Evolutionary conservation across 2,888 invertebrate species (phyloP).

Genomic region (Petrolisthes manimaculis): DNA sequence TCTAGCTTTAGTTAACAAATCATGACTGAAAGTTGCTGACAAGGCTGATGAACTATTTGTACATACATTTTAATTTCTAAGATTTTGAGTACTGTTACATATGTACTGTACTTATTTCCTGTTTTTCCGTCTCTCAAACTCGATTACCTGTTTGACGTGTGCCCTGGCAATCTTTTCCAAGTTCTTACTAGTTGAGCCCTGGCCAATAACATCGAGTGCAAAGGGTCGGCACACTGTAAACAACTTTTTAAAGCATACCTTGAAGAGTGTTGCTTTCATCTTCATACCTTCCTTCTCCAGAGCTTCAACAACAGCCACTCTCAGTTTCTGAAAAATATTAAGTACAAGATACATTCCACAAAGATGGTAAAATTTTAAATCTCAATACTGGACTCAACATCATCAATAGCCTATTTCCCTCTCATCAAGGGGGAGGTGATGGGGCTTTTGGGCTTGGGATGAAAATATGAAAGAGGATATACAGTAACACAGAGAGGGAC

Average conservation of each 20-base stretch:
- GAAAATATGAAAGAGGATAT: no score
- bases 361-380: no score
- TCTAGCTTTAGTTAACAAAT: no score
- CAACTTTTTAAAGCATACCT: slow-evolving; percentile 64
- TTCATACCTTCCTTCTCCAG: slow-evolving; percentile 56
- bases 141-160: slow-evolving; percentile 64
- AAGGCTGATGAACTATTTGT: no score
- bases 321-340: slow-evolving; percentile 52
- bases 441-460: neutral
- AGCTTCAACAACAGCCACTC: slow-evolving; percentile 55
- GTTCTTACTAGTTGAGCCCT: slow-evolving; percentile 59
- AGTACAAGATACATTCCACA: no score
- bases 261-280: slow-evolving; percentile 62
- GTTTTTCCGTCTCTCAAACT: slow-evolving; percentile 55
- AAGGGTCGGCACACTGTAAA: slow-evolving; percentile 62
- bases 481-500: no score
- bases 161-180: slow-evolving; percentile 63
- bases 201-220: slow-evolving; percentile 61
- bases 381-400: no score
- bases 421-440: neutral
- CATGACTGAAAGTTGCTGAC: no score
- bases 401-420: no score
- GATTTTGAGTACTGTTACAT: no score
- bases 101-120: neutral
- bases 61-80: no score